Evolutionary conservation across 2,113 vertebrate species (phyloP), one percentile per base, ranked within the genome.

Genomic region (Falcunculus frontatus): DNA sequence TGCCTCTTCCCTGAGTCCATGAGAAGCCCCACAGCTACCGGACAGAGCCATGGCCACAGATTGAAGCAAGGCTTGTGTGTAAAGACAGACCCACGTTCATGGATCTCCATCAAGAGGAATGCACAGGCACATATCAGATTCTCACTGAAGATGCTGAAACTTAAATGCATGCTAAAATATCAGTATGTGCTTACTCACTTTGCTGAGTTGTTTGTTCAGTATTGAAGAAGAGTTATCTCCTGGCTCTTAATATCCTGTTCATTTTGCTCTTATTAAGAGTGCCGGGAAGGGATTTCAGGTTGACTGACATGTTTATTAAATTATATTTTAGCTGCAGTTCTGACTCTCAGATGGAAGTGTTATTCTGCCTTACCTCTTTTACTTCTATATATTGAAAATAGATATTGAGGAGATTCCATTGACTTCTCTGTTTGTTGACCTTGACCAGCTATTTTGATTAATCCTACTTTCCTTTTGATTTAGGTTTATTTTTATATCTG

Each of bases 121-220:
- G 59, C 53, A 37, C 41, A 59, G 64, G 49, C 52, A 27, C 33
- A 10, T 33, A 56, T 14, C 44, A 59, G 26, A 22, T 49, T 91
- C n/a, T 75, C 8, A 59, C 9, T 37, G 68, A 77, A 62, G 59
- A 79, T 64, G 49, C 52, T 72, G 80, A 85, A 50, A 87, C 50
- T 80, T 80, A 50, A 76, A 75, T 29, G 20, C 30, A 33, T 2
- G 12, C 37, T 83, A 69, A 50, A 87, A 84, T 82, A 41, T 49
- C 89, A 87, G 23, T 80, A 46, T 87, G 29, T 83, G 84, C 93
- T 93, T 95, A 94, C 75, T 95, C 89, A 68, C 69, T 83, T 96
- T 60, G 55, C 90, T 89, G 69, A 81, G 75, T 33, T 81, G 46
- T 93, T 90, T 4, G 6, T 72, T 93, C 69, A 62, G 59, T 90